Evolutionary conservation across 2,797 vertebrate species (phyloP), one percentile per base, ranked within the genome.

Genomic region (Melanotaenia maccullochi): DNA sequence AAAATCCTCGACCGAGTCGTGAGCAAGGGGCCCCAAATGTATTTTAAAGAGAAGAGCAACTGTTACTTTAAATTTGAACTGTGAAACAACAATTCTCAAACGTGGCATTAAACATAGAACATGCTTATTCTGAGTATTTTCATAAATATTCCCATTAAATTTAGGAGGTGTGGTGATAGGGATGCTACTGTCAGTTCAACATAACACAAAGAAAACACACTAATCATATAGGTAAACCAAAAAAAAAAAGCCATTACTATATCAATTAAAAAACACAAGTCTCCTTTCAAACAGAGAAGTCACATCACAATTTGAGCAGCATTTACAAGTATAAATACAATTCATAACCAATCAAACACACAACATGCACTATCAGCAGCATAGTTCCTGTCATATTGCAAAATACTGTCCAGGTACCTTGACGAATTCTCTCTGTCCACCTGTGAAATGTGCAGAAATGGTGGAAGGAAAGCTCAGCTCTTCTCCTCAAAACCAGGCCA

Each of bases 311-410:
- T 60, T 83, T 81, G 85, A 94, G 93, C 92, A 94, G 93, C 92
- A 90, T 79, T 90, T 87, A 92, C 79, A 89, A 83, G 85, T 91
- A 93, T 89, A 91, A 92, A 93, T 90, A 93, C 81, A 90, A 89
- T 64, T 89, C 65, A 81, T 66, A 68, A 85, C 78, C 70, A 75
- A 72, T 38, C 24, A 82, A 85, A 81, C 76, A 61, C 49, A 65
- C 44, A 22, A 76, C 83, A 85, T 71, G 57, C 81, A 81, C 60
- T 63, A 68, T 79, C 80, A 76, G 82, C 82, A 77, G 80, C 73
- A 75, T 67, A 25, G 57, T 87, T 86, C 85, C 82, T 85, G 35
- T 88, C 79, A 66, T 36, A 49, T 64, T 47, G 73, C 78, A 81
- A 71, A 87, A 87, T 78, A 80, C 80, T 83, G 81, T 89, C 88